Evolutionary conservation across 1,140 invertebrate genomes (phyloP), one percentile per base, ranked within the genome.

Genomic region (Listronotus bonariensis): DNA sequence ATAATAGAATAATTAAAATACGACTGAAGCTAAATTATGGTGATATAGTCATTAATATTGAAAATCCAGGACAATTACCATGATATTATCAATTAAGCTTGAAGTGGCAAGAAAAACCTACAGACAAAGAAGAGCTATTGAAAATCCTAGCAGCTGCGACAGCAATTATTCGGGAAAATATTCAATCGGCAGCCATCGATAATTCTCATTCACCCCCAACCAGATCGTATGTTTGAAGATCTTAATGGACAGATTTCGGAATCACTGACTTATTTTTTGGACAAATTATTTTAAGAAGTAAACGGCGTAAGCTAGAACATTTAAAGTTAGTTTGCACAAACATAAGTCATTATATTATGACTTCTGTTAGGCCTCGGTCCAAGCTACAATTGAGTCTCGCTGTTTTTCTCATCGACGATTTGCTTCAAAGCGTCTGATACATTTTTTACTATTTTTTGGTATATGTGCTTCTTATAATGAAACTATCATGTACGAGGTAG

Each of bases 401-500:
- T 6, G 32, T 34, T 68, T 78, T 77, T 70, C 77, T 74, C 68
- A 77, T 71, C 69, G 76, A 61, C 57, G 70, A 34, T 75, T 73
- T 61, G 75, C 74, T 11, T 76, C 75, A 36, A 79, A 76, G 71
- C 65, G 62, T 68, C 32, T 65, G 46, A 66, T 53, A 41, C 51
- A 73, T 53, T 73, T 36, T 52, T 42, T 59, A 32, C 48, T 42
- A 15, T 62, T 71, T 70, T 75, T 78, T 66, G 74, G 72, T 64
- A 77, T 77, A 31, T 73, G 64, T 68, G 68, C 70, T 63, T 77
- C 75, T 36, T 77, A 78, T 71, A 76, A 65, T 75, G 63, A 76
- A 43, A 76, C 71, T 42, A 67, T 74, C 55, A 63, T 68, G 66
- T 76, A 77, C 45, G 75, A 78, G 52, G 54, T 67, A 70, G 64